Percentiles rank a stretch among this genome's conserved stretches.
These are phyloP conservation scores for Halcyon leucocephala DNA, from an alignment of 2,797 vertebrate species.

Conservation along the genomic window DNA sequence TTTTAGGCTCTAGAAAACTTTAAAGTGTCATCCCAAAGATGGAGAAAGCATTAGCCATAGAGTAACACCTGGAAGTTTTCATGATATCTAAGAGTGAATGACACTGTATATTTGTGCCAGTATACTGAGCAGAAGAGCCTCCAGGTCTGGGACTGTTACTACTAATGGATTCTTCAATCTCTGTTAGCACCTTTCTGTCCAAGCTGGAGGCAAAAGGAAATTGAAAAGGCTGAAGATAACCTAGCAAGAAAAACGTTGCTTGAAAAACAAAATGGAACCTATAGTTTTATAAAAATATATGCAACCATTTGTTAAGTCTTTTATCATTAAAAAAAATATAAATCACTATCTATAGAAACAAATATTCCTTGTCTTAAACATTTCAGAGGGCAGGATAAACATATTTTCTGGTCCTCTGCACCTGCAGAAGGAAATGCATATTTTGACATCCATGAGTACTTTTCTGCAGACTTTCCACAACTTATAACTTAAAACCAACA, in stretches of 20 bases:
- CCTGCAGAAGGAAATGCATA: background rate
- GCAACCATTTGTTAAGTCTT: background rate
- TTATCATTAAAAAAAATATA: background rate
- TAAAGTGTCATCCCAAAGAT: background rate
- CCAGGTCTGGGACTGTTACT: background rate
- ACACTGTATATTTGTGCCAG: background rate
- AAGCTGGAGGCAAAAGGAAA: background rate
- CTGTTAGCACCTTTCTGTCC: background rate
- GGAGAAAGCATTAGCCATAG: background rate
- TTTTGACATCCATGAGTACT: background rate
- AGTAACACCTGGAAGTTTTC: background rate
- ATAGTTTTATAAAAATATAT: background rate
- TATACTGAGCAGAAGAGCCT: background rate
- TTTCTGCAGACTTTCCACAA: background rate
- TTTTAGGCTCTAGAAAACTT: background rate
- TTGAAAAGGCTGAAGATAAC: background rate
- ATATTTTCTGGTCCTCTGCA: background rate
- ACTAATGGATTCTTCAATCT: background rate
- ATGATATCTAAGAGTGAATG: background rate
- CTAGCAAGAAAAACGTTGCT: background rate
- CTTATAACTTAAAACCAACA: background rate
- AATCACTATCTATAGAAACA: background rate
- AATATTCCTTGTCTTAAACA: background rate
- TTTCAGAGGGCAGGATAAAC: background rate
- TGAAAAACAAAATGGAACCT: background rate